These are phyloP conservation scores for Xanthorhoe spadicearia DNA, from an alignment of 2,888 invertebrate genomes.

Conservation along the genomic window DNA sequence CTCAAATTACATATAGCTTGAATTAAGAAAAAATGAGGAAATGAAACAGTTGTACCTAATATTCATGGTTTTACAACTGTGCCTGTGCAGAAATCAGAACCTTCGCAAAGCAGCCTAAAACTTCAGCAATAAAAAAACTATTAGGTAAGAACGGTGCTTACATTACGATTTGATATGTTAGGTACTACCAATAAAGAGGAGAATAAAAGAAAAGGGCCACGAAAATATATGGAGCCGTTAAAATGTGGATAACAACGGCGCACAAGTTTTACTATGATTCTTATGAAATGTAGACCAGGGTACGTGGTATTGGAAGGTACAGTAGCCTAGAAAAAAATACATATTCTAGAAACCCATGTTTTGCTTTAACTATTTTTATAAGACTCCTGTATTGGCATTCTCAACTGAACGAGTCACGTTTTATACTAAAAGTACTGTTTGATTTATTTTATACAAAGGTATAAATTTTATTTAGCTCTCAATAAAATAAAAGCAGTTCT, in stretches of 20 bases:
- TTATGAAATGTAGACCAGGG: conserved; percentile 24
- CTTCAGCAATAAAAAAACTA: conserved; percentile 35
- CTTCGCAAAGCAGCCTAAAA: conserved; percentile 15
- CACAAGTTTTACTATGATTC: conserved; percentile 26
- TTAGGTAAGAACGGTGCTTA: conserved; percentile 31
- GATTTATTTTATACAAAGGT: conserved; percentile 4
- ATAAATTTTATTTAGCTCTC: conserved; percentile 35
- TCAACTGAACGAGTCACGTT: conserved; percentile 1
- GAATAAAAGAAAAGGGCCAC: conserved; percentile 34
- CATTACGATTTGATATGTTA: conserved; percentile 35
- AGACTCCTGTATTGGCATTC: not conserved
- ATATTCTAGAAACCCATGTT: conserved; percentile 3
- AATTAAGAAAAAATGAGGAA: not conserved
- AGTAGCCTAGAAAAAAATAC: conserved; percentile 2
- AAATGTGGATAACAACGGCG: conserved; percentile 27
- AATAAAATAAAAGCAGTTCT: conserved; percentile 62
- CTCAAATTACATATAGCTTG: not conserved
- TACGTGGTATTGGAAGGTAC: not conserved
- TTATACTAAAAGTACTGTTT: not conserved
- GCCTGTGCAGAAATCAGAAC: conserved; percentile 1
- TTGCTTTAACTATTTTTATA: not conserved
- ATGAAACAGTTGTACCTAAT: not conserved
- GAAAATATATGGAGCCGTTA: conserved; percentile 31
- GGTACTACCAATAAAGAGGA: conserved; percentile 36
- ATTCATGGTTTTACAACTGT: not conserved